Conservation (phyloP, 1,140 invertebrate species). For the Drosophila subobscura region DNA sequence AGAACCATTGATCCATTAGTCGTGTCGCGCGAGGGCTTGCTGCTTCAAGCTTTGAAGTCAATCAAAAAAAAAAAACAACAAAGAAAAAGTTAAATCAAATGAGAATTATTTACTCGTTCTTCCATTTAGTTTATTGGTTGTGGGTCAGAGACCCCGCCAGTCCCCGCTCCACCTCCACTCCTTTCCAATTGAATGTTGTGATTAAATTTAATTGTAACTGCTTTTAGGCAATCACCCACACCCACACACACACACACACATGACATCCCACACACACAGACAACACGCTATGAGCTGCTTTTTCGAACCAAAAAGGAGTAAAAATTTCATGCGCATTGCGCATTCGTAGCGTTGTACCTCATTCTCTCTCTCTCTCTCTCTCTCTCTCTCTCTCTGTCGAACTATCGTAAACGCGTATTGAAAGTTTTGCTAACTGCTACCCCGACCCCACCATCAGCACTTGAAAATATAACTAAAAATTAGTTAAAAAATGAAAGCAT, state of each 20-base stretch:
- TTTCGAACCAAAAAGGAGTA: too few relatives aligned
- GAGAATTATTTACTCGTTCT: constrained; percentile 18
- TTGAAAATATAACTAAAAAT: constrained; percentile 62
- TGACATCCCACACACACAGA: constrained; percentile 40
- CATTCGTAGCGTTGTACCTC: constrained; percentile 60
- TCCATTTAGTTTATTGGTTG: constrained; percentile 41
- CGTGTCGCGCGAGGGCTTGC: constrained; percentile 27
- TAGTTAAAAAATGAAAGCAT: neutral
- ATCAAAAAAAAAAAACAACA: constrained; percentile 21
- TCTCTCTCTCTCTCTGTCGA: neutral
- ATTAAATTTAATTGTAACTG: constrained; percentile 72
- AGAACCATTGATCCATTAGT: constrained; percentile 14
- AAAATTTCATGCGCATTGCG: constrained; percentile 37
- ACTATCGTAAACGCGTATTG: constrained; percentile 49
- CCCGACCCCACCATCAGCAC: constrained; percentile 59
- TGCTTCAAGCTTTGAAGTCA: constrained; percentile 42
- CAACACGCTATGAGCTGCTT: constrained; percentile 34
- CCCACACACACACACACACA: constrained; percentile 35
- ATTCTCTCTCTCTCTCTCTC: constrained; percentile 5
- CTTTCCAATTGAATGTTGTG: constrained; percentile 75
- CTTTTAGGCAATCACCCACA: constrained; percentile 62
- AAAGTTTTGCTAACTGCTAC: constrained; percentile 70
- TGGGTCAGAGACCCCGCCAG: constrained; percentile 12
- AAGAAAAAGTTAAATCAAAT: constrained; percentile 19
- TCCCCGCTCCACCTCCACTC: constrained; percentile 26